Base-by-base conservation (phyloP, 2,113 vertebrate genomes). In the Caranx ignobilis region DNA sequence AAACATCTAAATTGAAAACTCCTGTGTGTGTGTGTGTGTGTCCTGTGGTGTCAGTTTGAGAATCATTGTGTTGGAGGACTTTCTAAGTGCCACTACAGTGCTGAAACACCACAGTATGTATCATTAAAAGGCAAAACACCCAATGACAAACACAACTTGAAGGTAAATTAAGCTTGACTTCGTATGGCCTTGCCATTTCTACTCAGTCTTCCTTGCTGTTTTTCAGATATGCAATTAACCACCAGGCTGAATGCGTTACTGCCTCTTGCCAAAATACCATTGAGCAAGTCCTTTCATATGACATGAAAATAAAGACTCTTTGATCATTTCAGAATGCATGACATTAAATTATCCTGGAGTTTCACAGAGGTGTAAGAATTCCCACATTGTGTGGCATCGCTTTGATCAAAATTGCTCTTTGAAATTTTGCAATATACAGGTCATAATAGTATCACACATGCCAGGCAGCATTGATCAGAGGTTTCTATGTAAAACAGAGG, bases 371-470 rank as follows among this genome's bases (percentile, higher is more conserved):
- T 60, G 52, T 41, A 34, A 75, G 64, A 37, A 81, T 88, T 61
- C 56, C 71, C 60, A 26, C 61, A 76, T 83, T 76, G 39, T 75
- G 32, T 83, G 82, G 79, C 88, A 82, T 74, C 68, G 72, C 89
- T 91, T 91, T 92, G 89, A 91, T 92, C 84, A 83, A 77, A 87
- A 50, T 62, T 87, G 83, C 84, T 72, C 88, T 91, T 92, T 89
- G 89, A 92, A 87, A 87, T 75, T 55, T 75, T 18, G 48, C 59
- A 82, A 76, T 16, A 65, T 71, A 87, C 56, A 85, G 76, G 72
- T 83, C 79, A 71, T 64, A 78, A 78, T 47, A 48, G 48, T 21
- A 62, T 60, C 45, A 16, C 72, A 56, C 54, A 35, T 16, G 60
- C 19, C 62, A 71, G 3, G 35, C 8, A 1, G 60, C 47, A 50